phyloP scores from a whole-genome alignment of 2,888 invertebrate species.

The Heliconius ismenius region DNA sequence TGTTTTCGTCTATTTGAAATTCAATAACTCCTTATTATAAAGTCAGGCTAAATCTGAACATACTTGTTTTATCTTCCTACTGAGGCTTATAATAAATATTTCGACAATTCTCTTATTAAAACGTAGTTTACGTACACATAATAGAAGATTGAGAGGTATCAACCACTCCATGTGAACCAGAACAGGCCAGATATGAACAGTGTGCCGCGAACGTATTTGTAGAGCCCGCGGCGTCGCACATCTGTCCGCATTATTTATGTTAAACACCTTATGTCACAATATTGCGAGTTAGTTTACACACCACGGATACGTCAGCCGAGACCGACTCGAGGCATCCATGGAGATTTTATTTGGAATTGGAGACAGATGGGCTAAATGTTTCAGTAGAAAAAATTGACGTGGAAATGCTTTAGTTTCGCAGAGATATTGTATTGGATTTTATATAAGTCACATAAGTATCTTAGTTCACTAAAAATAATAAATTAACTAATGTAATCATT shows the following conservation, averaged over 20 bases:
- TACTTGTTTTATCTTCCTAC: background rate
- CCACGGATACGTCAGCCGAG: constrained; percentile 53
- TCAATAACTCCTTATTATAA: background rate
- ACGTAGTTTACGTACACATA: background rate
- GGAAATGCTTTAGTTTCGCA: too few species aligned
- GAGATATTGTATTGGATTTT: too few species aligned
- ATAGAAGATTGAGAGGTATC: constrained; percentile 39
- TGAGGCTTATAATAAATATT: background rate
- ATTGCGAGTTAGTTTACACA: constrained; percentile 73
- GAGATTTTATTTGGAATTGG: constrained; percentile 65
- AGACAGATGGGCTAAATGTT: constrained; percentile 36
- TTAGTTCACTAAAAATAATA: background rate
- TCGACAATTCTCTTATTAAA: background rate
- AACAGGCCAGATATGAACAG: constrained; percentile 62
- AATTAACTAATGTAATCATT: background rate
- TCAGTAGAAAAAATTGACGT: background rate
- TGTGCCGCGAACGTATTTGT: constrained; percentile 75
- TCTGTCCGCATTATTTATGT: constrained; percentile 82
- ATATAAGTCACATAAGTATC: too few species aligned
- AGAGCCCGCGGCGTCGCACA: constrained; percentile 76
- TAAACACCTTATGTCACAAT: constrained; percentile 83
- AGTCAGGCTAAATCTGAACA: background rate
- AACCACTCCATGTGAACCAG: constrained; percentile 59
- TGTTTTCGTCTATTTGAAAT: background rate
- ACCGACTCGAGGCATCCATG: constrained; percentile 53